Evolutionary conservation across 2,797 vertebrate genomes (phyloP), one percentile per base, ranked within the genome.

Genomic region (Takifugu rubripes): DNA sequence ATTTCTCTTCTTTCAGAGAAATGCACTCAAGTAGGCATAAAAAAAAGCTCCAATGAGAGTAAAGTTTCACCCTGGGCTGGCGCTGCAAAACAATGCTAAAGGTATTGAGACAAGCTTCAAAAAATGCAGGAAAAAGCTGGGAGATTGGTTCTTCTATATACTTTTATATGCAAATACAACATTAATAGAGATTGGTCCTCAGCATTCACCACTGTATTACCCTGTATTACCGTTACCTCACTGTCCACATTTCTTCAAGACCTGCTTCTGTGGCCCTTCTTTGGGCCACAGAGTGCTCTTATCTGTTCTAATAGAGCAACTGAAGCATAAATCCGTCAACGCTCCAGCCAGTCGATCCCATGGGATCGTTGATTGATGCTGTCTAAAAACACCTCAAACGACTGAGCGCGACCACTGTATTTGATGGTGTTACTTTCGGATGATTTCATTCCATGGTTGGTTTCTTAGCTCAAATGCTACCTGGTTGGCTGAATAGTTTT

Each of bases 291-390:
- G 29, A 74, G 53, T 46, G 24, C 64, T 57, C 17, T 21, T 6
- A 33, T 70, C 51, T 55, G 51, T 60, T 66, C 73, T 52, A 50
- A 74, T 72, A 5, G 17, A 61, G 51, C 43, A 47, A 40, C 58
- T 63, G 33, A 70, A 64, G 82, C 75, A 74, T 83, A 75, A 84
- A 74, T 55, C 69, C 73, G 82, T 81, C 60, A 56, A 24, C 26
- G 8, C 14, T 29, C 49, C 36, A 48, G 11, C 29, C 0, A 3
- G 16, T 15, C 16, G 51, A 74, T 75, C 75, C 70, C 63, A 6
- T 2, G 11, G 62, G 77, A 75, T 61, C 60, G 10, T 29, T 17
- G 44, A 43, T 64, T 67, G 7, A 24, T 52, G 48, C 48, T 66
- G 66, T 59, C 25, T 44, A 43, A 68, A 43, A 52, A 49, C 46